Base-by-base conservation (phyloP, 2,888 invertebrate species). In the Ectemnius lituratus region DNA sequence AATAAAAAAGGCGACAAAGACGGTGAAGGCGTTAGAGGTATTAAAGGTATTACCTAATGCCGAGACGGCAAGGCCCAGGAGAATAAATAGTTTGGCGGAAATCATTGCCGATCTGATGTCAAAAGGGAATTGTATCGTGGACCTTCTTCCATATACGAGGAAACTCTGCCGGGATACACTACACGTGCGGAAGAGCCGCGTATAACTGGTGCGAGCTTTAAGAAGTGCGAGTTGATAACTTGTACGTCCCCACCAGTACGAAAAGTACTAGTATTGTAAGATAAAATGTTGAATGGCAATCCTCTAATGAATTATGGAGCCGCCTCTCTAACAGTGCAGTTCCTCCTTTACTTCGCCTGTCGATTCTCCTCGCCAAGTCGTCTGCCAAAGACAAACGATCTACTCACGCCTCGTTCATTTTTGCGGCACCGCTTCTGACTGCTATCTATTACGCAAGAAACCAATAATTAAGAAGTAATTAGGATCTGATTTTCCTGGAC, bases 241-340 rank as follows among this genome's bases (percentile, higher is more conserved):
- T 52, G 67, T 60, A 59, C 37, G 72, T 77, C 79, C 81, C 81
- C 82, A 82, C 81, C 73, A 77, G 37, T 67, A 61, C 60, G 27
- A 63, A 78, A 67, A 73, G 20, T 37, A 37, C 8, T 57, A 23
- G 72, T 69, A 75, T 76, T 76, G 72, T 76, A 69, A 62, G 63
- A 71, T 67, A 76, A 49, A 77, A 69, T 76, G 69, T 76, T 72
- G 37, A 69, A 62, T 67, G 63, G 52, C 27, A 66, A 62, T 2
- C 56, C 13, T 60, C 52, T 62, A 45, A 46, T 18, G 16, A 14
- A 46, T 64, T 67, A n/a, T 67, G 49, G 58, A 37, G n/a, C 64
- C 64, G 71, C 62, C 27, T 63, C 61, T 27, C 46, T 18, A 71
- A 71, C 59, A 52, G 52, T 18, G 18, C 18, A 52, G 18, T 18